Conservation (phyloP, 2,888 invertebrate species). For the Torymus aiolomorphi region DNA sequence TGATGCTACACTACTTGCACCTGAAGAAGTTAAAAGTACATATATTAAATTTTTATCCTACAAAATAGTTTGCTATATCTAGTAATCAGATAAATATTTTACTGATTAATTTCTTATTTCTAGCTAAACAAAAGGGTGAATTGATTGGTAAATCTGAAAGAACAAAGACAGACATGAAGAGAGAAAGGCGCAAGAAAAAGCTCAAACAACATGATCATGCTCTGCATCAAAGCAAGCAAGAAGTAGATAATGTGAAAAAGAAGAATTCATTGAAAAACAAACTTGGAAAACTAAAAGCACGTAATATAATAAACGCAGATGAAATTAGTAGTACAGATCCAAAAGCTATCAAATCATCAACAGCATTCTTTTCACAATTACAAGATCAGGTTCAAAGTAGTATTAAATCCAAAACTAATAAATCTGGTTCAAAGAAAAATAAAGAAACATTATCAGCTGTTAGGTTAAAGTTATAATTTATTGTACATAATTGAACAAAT, state of each 20-base stretch:
- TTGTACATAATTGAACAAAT: constrained; percentile 37
- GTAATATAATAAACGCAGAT: constrained; percentile 79
- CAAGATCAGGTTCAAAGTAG: constrained; percentile 84
- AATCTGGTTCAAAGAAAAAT: constrained; percentile 66
- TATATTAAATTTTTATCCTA: constrained; percentile 48
- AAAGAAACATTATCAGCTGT: constrained; percentile 77
- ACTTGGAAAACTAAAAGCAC: constrained; percentile 82
- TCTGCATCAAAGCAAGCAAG: constrained; percentile 76
- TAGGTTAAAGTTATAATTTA: constrained; percentile 80
- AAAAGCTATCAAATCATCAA: constrained; percentile 83
- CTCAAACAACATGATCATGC: constrained; percentile 79
- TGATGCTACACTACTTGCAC: constrained; percentile 90
- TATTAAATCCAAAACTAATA: constrained; percentile 76
- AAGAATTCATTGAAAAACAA: constrained; percentile 78
- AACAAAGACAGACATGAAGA: constrained; percentile 90
- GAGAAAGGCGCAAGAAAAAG: constrained; percentile 92
- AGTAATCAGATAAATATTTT: constrained; percentile 26
- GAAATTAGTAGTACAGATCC: constrained; percentile 75
- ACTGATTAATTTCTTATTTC: constrained; percentile 43
- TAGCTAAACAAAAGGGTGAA: constrained; percentile 77
- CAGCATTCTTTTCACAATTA: constrained; percentile 90
- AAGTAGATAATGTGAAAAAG: constrained; percentile 70
- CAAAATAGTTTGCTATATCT: not conserved
- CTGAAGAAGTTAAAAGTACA: constrained; percentile 91
- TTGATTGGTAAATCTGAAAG: constrained; percentile 86